Evolutionary conservation across 2,797 vertebrate species (phyloP).

Genomic region (Clarias pachynema): DNA sequence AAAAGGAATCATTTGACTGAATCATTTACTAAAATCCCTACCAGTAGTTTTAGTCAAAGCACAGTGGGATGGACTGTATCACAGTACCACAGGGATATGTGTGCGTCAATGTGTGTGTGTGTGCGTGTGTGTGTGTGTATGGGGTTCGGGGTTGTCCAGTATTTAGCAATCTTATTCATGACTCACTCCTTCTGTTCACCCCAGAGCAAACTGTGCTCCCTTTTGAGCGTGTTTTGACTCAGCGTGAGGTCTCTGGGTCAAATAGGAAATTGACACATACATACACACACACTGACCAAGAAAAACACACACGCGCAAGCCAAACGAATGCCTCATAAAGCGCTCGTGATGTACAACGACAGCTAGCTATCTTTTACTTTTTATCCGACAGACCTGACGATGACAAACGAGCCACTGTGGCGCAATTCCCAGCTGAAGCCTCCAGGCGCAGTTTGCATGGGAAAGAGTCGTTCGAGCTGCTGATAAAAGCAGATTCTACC

Average conservation of each 20-base stretch:
- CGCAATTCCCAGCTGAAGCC: conserved; percentile 23
- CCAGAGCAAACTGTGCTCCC: conserved; percentile 35
- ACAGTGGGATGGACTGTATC: conserved; percentile 26
- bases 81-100: neutral
- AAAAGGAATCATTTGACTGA: conserved; percentile 2
- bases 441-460: conserved; percentile 72
- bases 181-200: neutral
- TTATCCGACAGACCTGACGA: neutral
- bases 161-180: conserved; percentile 23
- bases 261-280: conserved; percentile 33
- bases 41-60: neutral
- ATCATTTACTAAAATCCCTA: neutral
- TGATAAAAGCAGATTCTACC: conserved; percentile 73
- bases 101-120: conserved; percentile 9
- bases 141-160: neutral
- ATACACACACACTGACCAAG: neutral
- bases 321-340: neutral
- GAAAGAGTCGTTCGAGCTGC: conserved; percentile 70
- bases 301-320: neutral
- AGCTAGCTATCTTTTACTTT: conserved; percentile 6
- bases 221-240: conserved; percentile 43
- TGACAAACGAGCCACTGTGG: conserved; percentile 15
- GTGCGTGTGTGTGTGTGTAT: neutral
- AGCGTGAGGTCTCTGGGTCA: conserved; percentile 33
- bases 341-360: neutral